A percentile compares a stretch with the other conserved stretches of the same genome.
Conservation (phyloP, 2,113 vertebrate genomes). For the Tyrannus savana region DNA sequence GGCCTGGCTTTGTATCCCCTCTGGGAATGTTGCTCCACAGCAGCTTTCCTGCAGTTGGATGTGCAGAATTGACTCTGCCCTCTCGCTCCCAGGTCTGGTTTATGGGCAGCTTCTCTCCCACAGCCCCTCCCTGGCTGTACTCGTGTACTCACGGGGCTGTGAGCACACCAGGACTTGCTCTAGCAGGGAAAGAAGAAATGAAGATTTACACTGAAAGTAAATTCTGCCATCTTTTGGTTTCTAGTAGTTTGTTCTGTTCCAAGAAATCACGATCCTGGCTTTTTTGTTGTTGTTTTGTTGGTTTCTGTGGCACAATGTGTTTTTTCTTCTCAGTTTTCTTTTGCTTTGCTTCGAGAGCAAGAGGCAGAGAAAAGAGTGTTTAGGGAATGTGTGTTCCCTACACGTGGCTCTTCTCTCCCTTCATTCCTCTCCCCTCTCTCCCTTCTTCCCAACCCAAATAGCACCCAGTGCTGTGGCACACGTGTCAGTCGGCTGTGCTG, state of each 20-base stretch:
- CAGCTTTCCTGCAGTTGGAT: background rate
- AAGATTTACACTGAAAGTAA: background rate
- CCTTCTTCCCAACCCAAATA: background rate
- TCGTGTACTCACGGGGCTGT: rapidly evolving
- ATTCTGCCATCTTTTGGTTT: background rate
- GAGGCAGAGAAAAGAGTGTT: background rate
- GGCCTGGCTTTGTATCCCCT: background rate
- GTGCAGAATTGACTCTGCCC: background rate
- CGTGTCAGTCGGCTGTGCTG: rapidly evolving
- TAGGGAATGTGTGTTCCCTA: background rate
- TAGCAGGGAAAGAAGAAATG: background rate
- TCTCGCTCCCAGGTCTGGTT: background rate
- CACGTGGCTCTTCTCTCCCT: background rate
- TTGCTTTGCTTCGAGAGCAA: background rate
- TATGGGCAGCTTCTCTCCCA: background rate
- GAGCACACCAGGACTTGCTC: background rate
- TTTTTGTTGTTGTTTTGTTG: background rate
- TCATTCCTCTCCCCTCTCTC: background rate
- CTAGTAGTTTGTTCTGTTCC: background rate
- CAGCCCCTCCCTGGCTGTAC: background rate
- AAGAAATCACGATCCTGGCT: background rate
- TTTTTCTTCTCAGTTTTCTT: background rate
- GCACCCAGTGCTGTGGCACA: background rate
- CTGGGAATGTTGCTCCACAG: background rate
- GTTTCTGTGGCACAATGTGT: background rate